Evolutionary conservation across 2,888 invertebrate genomes (phyloP), one percentile per base, ranked within the genome.

Genomic region (Mantis religiosa): DNA sequence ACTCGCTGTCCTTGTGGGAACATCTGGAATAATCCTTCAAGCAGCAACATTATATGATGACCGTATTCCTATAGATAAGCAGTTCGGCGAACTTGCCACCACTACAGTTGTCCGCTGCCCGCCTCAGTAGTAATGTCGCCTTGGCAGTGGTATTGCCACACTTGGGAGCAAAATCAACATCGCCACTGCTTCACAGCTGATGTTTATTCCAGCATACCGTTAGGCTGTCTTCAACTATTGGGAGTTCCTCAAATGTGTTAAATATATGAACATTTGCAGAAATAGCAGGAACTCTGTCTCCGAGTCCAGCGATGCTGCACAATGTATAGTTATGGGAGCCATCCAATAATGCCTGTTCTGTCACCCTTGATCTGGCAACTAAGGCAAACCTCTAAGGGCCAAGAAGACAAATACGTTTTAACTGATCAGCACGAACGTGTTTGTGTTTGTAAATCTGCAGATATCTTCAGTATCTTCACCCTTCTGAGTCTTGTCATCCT

Each of bases 41-140:
- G 98, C 98, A 14, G 98, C 98, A 30, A 97, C 98, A 82, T 94
- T 98, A 28, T 98, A 98, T 93, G 98, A 98, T 93, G 97, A 97
- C 92, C 94, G 97, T 91, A 95, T 96, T 92, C 96, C 97, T 90
- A 97, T 98, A 91, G 97, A 98, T 93, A 97, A 97, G 92, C 96
- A 97, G 93, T 97, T 97, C 93, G 96, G 97, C 92, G 97, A 97
- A 93, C 97, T 97, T 93, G 97, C 97, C 91, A 96, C 97, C 91
- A 96, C 96, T n/a, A 96, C 97, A 30, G 96, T 97, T 87, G 96
- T 97, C 90, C 95, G 97, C 92, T 97, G 97, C 93, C 96, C 96
- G 91, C 96, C 91, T 27, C 91, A 91, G 89, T 91, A 89, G 89
- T 82, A 71, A 71, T 71, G 54, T 71, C 54, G 54, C 54, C 54